Conservation (phyloP, 2,888 invertebrate species). For the Heliconius hortense region DNA sequence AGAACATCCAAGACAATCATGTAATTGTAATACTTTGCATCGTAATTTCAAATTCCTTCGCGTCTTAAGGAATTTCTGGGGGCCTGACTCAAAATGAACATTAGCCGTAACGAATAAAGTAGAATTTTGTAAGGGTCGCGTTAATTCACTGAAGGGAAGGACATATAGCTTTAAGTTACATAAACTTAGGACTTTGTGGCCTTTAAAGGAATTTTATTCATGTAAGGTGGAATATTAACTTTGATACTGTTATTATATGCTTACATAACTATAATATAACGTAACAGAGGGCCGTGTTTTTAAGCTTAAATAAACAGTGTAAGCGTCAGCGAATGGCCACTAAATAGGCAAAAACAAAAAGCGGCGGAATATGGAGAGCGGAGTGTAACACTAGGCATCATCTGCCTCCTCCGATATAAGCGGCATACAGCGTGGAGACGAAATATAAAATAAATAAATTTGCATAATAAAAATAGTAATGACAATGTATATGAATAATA, state of each 20-base stretch:
- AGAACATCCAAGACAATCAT: conserved; percentile 19
- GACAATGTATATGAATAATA: no score
- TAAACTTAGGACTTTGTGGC: conserved; percentile 16
- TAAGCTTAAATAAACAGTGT: no score
- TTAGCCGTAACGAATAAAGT: conserved; percentile 15
- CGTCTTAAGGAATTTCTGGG: conserved; percentile 1
- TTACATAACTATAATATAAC: neutral
- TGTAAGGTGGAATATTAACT: neutral
- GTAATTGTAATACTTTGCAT: conserved; percentile 21
- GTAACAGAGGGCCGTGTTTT: neutral
- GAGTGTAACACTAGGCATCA: no score
- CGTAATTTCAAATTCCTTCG: conserved; percentile 21
- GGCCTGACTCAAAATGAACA: conserved; percentile 18
- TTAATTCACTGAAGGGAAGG: conserved; percentile 13
- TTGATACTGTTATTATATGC: neutral
- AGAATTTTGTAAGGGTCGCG: conserved; percentile 18
- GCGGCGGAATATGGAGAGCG: no score
- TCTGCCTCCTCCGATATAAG: no score
- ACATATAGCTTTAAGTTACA: conserved; percentile 16
- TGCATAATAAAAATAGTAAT: no score
- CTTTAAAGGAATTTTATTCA: conserved; percentile 13
- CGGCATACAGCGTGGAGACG: no score
- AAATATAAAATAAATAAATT: no score
- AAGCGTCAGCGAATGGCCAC: no score
- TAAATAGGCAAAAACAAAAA: no score